Conservation (phyloP, 2,113 vertebrate genomes). For the Scomber japonicus region DNA sequence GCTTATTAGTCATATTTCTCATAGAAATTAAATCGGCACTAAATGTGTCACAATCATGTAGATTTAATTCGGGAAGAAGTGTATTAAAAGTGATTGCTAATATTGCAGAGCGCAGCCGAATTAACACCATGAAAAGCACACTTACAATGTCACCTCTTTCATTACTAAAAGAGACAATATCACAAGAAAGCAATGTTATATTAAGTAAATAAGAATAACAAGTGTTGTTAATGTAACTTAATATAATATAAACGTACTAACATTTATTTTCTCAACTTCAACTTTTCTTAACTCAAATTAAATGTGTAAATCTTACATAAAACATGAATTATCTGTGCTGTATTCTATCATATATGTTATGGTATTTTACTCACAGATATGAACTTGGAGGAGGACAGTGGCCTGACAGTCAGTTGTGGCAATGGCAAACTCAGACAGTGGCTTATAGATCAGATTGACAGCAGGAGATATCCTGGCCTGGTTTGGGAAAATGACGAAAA, state of each 20-base stretch:
- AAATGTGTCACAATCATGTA: not conserved
- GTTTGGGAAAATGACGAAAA: slow-evolving; percentile 98
- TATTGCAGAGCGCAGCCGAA: slow-evolving; percentile 18
- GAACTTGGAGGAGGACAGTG: slow-evolving; percentile 85
- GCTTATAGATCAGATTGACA: slow-evolving; percentile 99
- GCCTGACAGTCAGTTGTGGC: slow-evolving; percentile 91
- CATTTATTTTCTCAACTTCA: not conserved
- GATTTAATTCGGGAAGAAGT: not conserved
- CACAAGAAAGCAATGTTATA: not conserved
- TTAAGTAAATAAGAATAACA: not conserved
- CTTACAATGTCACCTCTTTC: not conserved
- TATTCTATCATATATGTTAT: slow-evolving; percentile 4
- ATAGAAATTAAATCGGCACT: slow-evolving; percentile 13
- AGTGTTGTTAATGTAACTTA: not conserved
- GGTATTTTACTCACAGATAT: slow-evolving; percentile 68
- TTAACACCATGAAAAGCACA: not conserved
- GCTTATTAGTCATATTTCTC: slow-evolving; percentile 34
- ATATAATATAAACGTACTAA: not conserved
- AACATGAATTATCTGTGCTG: not conserved
- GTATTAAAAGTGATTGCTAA: not conserved
- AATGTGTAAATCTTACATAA: not conserved
- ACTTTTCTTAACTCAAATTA: not conserved
- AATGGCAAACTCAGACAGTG: slow-evolving; percentile 98
- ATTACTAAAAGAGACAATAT: not conserved
- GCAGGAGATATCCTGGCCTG: slow-evolving; percentile 91